A percentile compares a stretch with the other conserved stretches of the same genome.
Conservation (phyloP, 1,140 invertebrate genomes). For the Drosophila rufa region DNA sequence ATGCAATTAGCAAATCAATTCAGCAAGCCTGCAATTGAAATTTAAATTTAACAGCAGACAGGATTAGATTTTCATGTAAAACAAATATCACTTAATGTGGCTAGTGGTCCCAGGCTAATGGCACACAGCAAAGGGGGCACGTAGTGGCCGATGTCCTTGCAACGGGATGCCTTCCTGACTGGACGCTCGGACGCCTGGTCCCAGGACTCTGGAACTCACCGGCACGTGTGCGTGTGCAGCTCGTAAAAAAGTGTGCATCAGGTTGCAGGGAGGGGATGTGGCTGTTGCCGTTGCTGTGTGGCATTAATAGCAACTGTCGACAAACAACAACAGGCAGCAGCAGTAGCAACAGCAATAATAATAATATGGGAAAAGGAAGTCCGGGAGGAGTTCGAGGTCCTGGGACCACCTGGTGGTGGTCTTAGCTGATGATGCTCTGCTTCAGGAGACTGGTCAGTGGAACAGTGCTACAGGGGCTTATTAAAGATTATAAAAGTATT, state of each 20-base stretch:
- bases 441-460: conserved; percentile 12
- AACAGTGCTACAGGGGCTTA: not conserved
- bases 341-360: conserved; percentile 40
- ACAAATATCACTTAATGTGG: conserved; percentile 82
- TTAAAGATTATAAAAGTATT: not conserved
- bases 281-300: conserved; percentile 40
- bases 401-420: conserved; percentile 56
- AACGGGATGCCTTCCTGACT: conserved; percentile 11
- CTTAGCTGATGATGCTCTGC: conserved; percentile 35
- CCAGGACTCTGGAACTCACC: conserved; percentile 4
- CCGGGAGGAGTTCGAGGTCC: conserved; percentile 9
- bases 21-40: conserved; percentile 56
- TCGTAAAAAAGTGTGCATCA: conserved; percentile 80
- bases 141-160: conserved; percentile 46
- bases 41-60: conserved; percentile 59
- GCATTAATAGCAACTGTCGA: conserved; percentile 82
- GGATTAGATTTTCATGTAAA: conserved; percentile 80
- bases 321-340: conserved; percentile 60
- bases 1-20: conserved; percentile 65
- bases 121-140: conserved; percentile 74
- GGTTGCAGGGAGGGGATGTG: conserved; percentile 57
- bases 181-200: not conserved
- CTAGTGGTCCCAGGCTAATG: conserved; percentile 59
- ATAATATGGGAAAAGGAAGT: conserved; percentile 36
- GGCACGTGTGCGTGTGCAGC: conserved; percentile 74